These are phyloP conservation scores for Etheostoma cragini DNA, from an alignment of 2,113 vertebrate species.

Conservation along the genomic window DNA sequence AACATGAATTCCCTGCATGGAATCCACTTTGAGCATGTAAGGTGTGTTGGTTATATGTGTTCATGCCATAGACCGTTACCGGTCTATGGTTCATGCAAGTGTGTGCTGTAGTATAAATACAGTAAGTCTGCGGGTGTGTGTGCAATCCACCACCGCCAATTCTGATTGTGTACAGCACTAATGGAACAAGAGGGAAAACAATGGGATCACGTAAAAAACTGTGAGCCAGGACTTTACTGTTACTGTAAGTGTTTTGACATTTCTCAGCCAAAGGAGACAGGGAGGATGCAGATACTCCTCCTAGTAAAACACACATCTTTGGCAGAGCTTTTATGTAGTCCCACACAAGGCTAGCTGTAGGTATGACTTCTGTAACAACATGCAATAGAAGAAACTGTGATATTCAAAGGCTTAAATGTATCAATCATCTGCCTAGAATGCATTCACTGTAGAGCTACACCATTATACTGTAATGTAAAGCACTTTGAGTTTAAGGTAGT, in stretches of 20 bases:
- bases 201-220: constrained; percentile 85
- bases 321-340: constrained; percentile 41
- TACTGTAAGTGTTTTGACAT: constrained; percentile 90
- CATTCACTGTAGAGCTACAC: neutral
- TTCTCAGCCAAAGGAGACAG: constrained; percentile 72
- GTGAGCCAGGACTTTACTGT: constrained; percentile 85
- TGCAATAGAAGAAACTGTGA: constrained; percentile 11
- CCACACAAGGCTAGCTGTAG: constrained; percentile 38
- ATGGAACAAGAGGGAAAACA: constrained; percentile 82
- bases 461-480: too few relatives aligned
- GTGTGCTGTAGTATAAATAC: constrained; percentile 3
- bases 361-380: constrained; percentile 28
- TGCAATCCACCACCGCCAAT: neutral
- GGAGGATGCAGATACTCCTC: constrained; percentile 71
- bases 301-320: constrained; percentile 66
- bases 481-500: too few relatives aligned
- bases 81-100: constrained; percentile 33
- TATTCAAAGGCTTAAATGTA: neutral
- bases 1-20: constrained; percentile 28
- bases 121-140: constrained; percentile 6
- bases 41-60: constrained; percentile 2
- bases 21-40: neutral
- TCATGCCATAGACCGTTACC: too few relatives aligned
- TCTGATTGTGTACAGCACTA: constrained; percentile 15
- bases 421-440: neutral